Conservation (phyloP, 2,888 invertebrate genomes). For the Orchesellides sinensis region DNA sequence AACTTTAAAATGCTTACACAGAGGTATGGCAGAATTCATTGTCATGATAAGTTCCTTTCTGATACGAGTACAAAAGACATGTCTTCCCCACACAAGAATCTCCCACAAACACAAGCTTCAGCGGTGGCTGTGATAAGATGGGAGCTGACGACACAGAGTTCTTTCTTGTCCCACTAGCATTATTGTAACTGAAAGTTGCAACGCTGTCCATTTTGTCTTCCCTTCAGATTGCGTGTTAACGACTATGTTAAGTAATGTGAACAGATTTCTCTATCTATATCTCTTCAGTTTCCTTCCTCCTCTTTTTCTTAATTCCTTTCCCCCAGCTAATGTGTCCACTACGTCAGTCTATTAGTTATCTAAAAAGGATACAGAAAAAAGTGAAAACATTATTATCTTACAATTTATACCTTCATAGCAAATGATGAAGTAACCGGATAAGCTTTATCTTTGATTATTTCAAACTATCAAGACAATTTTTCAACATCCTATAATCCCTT, state of each 20-base stretch:
- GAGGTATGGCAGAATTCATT: constrained; percentile 85
- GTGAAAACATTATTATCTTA: too few species aligned
- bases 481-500: too few species aligned
- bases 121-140: constrained; percentile 7
- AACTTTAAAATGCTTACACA: constrained; percentile 84
- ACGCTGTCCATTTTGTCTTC: constrained; percentile 55
- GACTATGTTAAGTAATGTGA: too few species aligned
- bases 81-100: constrained; percentile 96
- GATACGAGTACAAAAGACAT: constrained; percentile 91
- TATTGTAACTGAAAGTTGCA: constrained; percentile 25
- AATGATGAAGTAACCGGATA: too few species aligned
- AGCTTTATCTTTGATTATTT: too few species aligned
- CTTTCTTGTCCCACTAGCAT: not conserved
- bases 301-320: not conserved
- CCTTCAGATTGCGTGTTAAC: too few species aligned
- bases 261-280: too few species aligned
- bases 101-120: constrained; percentile 92
- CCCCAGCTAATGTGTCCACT: too few species aligned
- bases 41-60: constrained; percentile 87
- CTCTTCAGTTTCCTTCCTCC: not conserved
- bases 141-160: not conserved
- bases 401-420: too few species aligned
- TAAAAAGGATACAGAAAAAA: too few species aligned
- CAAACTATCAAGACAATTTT: too few species aligned
- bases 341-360: too few species aligned